These are phyloP conservation scores for Megalops cyprinoides DNA, from an alignment of 2,797 vertebrate species.

Conservation along the genomic window DNA sequence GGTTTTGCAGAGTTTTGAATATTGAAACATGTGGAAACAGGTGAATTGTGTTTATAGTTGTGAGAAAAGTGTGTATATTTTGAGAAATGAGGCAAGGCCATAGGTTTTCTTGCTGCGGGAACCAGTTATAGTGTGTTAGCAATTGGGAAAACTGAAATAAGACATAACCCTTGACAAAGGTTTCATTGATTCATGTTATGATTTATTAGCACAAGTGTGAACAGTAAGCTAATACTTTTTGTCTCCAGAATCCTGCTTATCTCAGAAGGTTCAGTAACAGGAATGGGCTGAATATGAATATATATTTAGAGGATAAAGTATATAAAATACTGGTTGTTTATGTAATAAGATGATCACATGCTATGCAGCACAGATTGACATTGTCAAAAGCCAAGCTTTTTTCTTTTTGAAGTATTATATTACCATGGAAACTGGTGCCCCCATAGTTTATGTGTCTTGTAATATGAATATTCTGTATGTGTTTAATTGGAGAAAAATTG, in stretches of 20 bases:
- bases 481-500: neutral
- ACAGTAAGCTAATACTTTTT: no score
- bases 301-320: neutral
- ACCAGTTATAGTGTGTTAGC: no score
- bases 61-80: no score
- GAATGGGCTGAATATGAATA: neutral
- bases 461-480: neutral
- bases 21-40: no score
- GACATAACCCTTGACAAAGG: neutral
- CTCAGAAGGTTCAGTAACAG: neutral
- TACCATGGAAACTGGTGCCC: neutral
- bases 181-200: slow-evolving; percentile 22
- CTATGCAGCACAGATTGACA: neutral
- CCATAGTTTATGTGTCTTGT: neutral
- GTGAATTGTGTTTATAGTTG: no score
- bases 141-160: no score
- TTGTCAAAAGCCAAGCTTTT: neutral
- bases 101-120: no score
- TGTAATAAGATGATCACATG: no score
- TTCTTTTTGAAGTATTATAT: neutral
- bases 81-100: no score
- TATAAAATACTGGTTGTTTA: no score
- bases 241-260: neutral
- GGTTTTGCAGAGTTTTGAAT: no score
- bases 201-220: neutral